Evolutionary conservation across 1,140 invertebrate genomes (phyloP), one percentile per base, ranked within the genome.

Genomic region (Micrasema minimum): DNA sequence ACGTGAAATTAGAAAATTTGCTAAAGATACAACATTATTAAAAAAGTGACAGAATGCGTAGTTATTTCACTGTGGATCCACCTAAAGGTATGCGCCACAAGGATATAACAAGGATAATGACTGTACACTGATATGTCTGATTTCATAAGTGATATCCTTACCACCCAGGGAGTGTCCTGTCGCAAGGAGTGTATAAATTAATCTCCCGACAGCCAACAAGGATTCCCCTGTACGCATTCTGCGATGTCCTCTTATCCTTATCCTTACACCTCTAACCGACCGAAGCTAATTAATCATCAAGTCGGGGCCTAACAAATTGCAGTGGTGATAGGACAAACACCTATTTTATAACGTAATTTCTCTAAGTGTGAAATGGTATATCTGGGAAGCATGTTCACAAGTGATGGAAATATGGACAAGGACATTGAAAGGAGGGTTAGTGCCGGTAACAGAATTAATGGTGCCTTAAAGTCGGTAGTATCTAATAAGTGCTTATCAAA

Each of bases 181-280:
- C 61, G 20, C 66, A 53, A 67, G 64, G 67, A 67, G 72, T 53
- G 68, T 68, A 74, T 74, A 74, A 74, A 74, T 74, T 74, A 69
- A 68, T 74, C 62, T 53, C 62, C 68, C 61, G 72, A 74, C 72
- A 67, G 68, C 45, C 18, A 45, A 74, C 57, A 61, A 37, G 14
- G 37, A 38, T 61, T n/a, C n/a, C 35, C 38, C n/a, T 35, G 57
- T 16, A n/a, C 26, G 22, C 7, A n/a, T 35, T 57, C 26, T 57
- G 6, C n/a, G n/a, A n/a, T n/a, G 53, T n/a, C 16, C 9, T 18
- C 11, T 38, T 31, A 57, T 57, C 16, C 53, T 16, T 35, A 31
- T 31, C 20, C 20, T 57, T 35, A 37, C 53, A 57, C 53, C 53
- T 57, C 11, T 23, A 6, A 51, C 18, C 20, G 20, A 11, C 20